A percentile compares a stretch with the other conserved stretches of the same genome.
Conservation (phyloP, 2,888 invertebrate species). For the Melipona beecheii region DNA sequence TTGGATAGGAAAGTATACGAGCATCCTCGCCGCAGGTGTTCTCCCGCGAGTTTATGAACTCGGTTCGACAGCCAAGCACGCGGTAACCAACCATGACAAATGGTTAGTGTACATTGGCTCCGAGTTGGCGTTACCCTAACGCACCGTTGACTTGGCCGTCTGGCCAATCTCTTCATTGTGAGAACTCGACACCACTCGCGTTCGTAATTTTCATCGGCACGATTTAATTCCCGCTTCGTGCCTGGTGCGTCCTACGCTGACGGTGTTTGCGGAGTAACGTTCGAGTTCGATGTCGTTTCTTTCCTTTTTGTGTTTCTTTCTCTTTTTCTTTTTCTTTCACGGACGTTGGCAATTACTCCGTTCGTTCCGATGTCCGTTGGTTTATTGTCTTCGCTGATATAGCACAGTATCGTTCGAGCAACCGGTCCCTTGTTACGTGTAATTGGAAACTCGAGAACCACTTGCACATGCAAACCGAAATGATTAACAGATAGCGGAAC, state of each 20-base stretch:
- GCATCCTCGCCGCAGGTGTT: constrained; percentile 70
- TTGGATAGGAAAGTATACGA: constrained; percentile 60
- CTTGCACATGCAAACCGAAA: constrained; percentile 72
- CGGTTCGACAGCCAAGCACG: constrained; percentile 59
- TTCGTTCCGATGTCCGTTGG: constrained; percentile 34
- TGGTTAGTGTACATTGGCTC: constrained; percentile 66
- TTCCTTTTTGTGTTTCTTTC: too few relatives aligned
- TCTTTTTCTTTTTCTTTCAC: neutral
- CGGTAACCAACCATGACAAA: constrained; percentile 71
- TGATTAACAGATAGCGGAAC: constrained; percentile 63
- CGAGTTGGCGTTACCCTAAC: constrained; percentile 50
- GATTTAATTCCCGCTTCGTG: neutral
- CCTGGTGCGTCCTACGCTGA: constrained; percentile 31
- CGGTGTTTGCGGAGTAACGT: constrained; percentile 25
- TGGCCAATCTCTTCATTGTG: constrained; percentile 47
- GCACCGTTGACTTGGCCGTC: constrained; percentile 46
- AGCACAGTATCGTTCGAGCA: constrained; percentile 59
- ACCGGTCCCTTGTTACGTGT: constrained; percentile 69
- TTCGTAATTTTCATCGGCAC: constrained; percentile 61
- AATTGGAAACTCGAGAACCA: constrained; percentile 75
- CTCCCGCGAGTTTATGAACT: constrained; percentile 68
- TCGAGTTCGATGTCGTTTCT: neutral
- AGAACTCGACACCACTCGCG: constrained; percentile 33
- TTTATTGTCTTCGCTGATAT: constrained; percentile 61
- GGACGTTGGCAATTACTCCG: constrained; percentile 1